A percentile compares a stretch with the other conserved stretches of the same genome.
phyloP scores from a whole-genome alignment of 2,797 vertebrate species.

The Lophotriccus pileatus region DNA sequence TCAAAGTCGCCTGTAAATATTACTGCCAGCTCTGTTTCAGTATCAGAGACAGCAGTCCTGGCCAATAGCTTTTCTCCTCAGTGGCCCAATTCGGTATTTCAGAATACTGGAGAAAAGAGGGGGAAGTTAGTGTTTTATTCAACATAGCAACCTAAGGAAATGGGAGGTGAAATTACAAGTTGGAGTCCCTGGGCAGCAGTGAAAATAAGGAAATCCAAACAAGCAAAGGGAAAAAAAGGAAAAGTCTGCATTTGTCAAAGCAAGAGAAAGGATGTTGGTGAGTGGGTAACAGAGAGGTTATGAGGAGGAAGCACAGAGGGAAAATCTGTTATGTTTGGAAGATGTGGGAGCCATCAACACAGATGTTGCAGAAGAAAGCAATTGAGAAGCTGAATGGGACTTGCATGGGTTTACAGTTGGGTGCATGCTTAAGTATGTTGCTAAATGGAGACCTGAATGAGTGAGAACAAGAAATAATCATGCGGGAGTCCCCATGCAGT shows the following conservation, averaged over 20 bases:
- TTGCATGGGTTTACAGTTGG: slow-evolving; percentile 33
- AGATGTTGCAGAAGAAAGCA: slow-evolving; percentile 44
- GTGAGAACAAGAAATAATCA: slow-evolving; percentile 26
- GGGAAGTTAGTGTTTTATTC: slow-evolving; percentile 20
- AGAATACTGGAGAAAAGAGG: not conserved
- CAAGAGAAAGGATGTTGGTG: not conserved
- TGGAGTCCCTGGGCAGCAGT: not conserved
- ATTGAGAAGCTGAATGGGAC: slow-evolving; percentile 18
- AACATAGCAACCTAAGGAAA: not conserved
- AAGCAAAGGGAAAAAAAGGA: not conserved
- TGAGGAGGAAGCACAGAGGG: slow-evolving; percentile 7
- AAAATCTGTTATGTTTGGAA: slow-evolving; percentile 50
- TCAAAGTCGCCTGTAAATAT: slow-evolving; percentile 60
- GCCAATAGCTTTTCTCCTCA: slow-evolving; percentile 22
- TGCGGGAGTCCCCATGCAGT: not conserved
- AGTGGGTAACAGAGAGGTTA: slow-evolving; percentile 11
- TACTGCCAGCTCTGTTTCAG: slow-evolving; percentile 40
- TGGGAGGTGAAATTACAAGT: slow-evolving; percentile 29
- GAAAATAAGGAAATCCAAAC: slow-evolving; percentile 12
- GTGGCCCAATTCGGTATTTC: slow-evolving; percentile 17
- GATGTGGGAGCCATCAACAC: slow-evolving; percentile 51
- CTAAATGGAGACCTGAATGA: slow-evolving; percentile 39
- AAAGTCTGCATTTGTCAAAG: not conserved
- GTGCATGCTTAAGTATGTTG: not conserved
- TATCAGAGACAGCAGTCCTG: slow-evolving; percentile 20